Percentiles rank a stretch among this genome's conserved stretches.
Evolutionary conservation across 2,797 vertebrate genomes (phyloP).

Genomic region (Pagetopsis macropterus): DNA sequence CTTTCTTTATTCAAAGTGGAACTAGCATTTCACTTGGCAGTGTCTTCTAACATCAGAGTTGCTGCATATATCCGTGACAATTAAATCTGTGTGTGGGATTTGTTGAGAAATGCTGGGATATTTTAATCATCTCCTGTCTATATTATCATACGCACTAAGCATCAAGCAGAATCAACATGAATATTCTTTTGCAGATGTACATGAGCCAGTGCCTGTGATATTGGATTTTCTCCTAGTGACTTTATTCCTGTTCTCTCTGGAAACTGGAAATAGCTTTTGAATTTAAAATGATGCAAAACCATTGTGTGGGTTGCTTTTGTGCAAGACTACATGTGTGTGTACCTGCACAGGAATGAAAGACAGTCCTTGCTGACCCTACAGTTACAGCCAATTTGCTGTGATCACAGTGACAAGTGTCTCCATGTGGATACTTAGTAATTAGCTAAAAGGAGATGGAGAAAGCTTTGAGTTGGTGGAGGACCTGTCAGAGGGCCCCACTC

Average conservation of each 20-base stretch:
- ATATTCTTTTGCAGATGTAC: conserved; percentile 22
- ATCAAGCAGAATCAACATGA: conserved; percentile 35
- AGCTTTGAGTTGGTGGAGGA: conserved; percentile 56
- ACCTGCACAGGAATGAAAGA: conserved; percentile 6
- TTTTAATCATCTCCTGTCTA: conserved; percentile 51
- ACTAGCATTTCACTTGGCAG: conserved; percentile 29
- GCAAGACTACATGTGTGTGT: neutral
- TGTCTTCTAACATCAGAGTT: conserved; percentile 18
- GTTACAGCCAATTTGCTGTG: conserved; percentile 68
- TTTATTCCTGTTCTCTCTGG: conserved; percentile 19
- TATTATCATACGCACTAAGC: conserved; percentile 22
- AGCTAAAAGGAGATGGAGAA: conserved; percentile 61
- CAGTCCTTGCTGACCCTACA: conserved; percentile 52
- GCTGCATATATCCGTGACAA: conserved; percentile 43
- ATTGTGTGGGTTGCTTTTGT: conserved; percentile 9
- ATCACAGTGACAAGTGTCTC: conserved; percentile 69
- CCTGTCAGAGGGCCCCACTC: conserved; percentile 56
- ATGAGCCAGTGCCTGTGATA: conserved; percentile 20
- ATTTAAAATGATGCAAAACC: conserved; percentile 19
- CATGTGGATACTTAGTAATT: conserved; percentile 70
- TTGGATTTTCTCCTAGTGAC: conserved; percentile 28
- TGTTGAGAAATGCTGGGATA: conserved; percentile 37
- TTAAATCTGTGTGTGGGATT: conserved; percentile 52
- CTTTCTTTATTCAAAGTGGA: conserved; percentile 31
- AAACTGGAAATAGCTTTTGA: conserved; percentile 30